A percentile compares a stretch with the other conserved stretches of the same genome.
These are phyloP conservation scores for Eclectus roratus DNA, from an alignment of 2,113 vertebrate species.

Conservation along the genomic window DNA sequence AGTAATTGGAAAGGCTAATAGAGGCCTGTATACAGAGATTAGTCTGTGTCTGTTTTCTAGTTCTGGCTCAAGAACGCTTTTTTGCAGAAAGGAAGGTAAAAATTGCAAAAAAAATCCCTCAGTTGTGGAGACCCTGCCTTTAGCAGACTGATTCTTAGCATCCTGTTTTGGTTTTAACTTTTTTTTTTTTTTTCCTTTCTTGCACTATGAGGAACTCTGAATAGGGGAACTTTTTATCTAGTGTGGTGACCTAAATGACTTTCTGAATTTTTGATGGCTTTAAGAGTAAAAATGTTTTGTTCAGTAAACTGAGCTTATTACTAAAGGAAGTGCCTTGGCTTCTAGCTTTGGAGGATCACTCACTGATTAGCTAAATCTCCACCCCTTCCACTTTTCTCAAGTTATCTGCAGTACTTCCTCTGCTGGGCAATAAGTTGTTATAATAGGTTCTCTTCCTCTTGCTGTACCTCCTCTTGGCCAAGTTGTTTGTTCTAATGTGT, in stretches of 20 bases:
- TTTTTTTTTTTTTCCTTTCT: conserved; percentile 6
- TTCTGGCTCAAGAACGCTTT: neutral
- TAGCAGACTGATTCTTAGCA: conserved; percentile 30
- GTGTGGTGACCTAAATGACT: neutral
- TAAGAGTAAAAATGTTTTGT: neutral
- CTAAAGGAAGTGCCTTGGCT: neutral
- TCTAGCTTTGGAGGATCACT: neutral
- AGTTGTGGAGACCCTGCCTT: neutral
- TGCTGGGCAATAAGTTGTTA: neutral
- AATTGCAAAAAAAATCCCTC: neutral
- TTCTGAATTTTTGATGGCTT: conserved; percentile 5
- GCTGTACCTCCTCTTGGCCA: neutral
- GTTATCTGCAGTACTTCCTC: conserved; percentile 47
- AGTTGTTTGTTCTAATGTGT: neutral
- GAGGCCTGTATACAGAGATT: neutral
- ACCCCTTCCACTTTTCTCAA: conserved; percentile 13
- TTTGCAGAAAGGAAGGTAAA: neutral
- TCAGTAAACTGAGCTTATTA: neutral
- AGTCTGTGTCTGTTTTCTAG: neutral
- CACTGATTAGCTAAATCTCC: neutral
- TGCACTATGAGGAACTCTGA: conserved; percentile 50
- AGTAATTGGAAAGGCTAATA: neutral
- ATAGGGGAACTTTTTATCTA: conserved; percentile 26
- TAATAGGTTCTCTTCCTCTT: conserved; percentile 25
- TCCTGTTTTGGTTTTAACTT: conserved; percentile 53